phyloP scores from a whole-genome alignment of 2,113 vertebrate species.

The Nibea albiflora region DNA sequence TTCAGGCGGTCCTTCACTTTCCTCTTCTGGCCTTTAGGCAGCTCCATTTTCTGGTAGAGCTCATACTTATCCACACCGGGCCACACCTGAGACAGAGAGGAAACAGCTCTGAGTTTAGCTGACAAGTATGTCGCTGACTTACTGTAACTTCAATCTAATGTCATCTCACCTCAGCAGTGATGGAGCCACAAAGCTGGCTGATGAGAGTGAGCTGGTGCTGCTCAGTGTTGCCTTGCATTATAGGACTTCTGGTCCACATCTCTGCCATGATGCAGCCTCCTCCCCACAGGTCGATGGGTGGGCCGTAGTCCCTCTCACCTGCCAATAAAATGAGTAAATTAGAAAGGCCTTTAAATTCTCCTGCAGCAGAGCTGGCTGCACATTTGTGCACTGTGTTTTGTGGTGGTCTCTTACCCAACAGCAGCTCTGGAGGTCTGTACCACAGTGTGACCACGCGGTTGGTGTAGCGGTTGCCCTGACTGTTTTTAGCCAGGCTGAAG shows the following conservation, averaged over 20 bases:
- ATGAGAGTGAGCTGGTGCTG: constrained; percentile 99
- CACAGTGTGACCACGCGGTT: constrained; percentile 97
- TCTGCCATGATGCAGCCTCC: constrained; percentile 99
- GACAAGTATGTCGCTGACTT: not conserved
- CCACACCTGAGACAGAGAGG: constrained; percentile 87
- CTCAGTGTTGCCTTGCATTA: constrained; percentile 99
- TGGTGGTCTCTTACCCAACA: constrained; percentile 86
- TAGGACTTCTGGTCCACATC: constrained; percentile 99
- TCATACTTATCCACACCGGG: constrained; percentile 94
- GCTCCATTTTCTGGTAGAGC: constrained; percentile 96
- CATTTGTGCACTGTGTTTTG: not conserved
- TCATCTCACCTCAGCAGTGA: constrained; percentile 89
- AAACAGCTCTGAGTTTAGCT: not conserved
- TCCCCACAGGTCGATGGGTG: constrained; percentile 98
- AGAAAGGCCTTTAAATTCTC: no score
- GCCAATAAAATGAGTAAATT: constrained; percentile 35
- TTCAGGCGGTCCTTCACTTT: constrained; percentile 98
- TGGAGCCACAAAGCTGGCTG: constrained; percentile 98
- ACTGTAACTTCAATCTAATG: not conserved
- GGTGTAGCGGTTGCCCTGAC: constrained; percentile 98
- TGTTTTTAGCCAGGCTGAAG: constrained; percentile 98
- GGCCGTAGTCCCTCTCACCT: constrained; percentile 98
- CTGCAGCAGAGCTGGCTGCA: no score
- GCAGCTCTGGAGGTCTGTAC: constrained; percentile 96
- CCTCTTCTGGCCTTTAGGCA: constrained; percentile 97